phyloP scores from a whole-genome alignment of 1,140 invertebrate genomes.

The Antheraea pernyi region DNA sequence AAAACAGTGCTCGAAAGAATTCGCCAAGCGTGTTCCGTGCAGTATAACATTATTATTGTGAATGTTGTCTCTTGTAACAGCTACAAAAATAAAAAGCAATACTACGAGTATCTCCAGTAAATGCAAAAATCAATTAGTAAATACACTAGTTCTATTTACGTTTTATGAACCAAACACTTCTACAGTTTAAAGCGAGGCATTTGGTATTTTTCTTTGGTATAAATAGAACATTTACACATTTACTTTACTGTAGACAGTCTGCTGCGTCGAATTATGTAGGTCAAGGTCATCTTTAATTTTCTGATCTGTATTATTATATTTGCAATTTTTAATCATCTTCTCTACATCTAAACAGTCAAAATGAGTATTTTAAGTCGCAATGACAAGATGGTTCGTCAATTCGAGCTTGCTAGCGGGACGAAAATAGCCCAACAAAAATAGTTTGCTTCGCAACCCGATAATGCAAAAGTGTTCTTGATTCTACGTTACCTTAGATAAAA shows the following conservation, averaged over 20 bases:
- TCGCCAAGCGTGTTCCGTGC: constrained; percentile 63
- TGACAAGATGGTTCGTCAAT: constrained; percentile 76
- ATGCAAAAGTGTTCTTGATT: constrained; percentile 75
- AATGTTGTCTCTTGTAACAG: background rate
- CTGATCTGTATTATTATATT: constrained; percentile 21
- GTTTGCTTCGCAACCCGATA: constrained; percentile 70
- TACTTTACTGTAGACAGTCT: background rate
- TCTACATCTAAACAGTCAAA: constrained; percentile 35
- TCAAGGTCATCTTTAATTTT: constrained; percentile 59
- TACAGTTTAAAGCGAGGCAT: background rate
- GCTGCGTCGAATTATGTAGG: constrained; percentile 44
- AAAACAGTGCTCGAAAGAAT: constrained; percentile 43
- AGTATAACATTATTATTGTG: constrained; percentile 22
- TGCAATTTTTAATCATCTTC: constrained; percentile 38
- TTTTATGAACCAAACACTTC: background rate
- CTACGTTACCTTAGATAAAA: constrained; percentile 56
- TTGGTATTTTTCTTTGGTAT: constrained; percentile 17
- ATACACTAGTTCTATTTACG: constrained; percentile 1
- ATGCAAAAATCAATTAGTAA: background rate
- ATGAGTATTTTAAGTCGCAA: constrained; percentile 53
- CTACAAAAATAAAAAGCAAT: constrained; percentile 1
- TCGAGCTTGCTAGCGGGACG: constrained; percentile 67
- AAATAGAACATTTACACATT: constrained; percentile 29
- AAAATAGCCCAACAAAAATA: constrained; percentile 74
- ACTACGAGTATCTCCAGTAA: background rate